phyloP scores from a whole-genome alignment of 2,888 invertebrate genomes.

The Oxyteleia sp. region DNA sequence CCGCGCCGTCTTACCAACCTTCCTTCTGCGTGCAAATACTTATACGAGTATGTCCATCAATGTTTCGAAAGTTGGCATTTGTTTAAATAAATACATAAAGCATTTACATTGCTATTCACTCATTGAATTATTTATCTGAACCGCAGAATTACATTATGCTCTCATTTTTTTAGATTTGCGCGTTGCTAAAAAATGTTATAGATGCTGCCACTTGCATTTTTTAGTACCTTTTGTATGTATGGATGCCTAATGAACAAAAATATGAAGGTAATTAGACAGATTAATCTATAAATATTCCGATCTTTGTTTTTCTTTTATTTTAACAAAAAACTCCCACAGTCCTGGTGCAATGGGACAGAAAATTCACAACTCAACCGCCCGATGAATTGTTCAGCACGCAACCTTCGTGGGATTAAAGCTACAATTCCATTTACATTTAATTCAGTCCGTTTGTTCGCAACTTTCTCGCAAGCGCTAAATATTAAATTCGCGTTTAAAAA shows the following conservation, averaged over 20 bases:
- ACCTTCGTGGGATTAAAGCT: slow-evolving; percentile 14
- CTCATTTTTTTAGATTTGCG: neutral
- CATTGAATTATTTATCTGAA: neutral
- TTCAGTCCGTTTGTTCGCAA: slow-evolving; percentile 17
- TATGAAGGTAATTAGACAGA: neutral
- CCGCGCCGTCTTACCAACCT: slow-evolving; percentile 41
- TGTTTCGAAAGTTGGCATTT: slow-evolving; percentile 72
- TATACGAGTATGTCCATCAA: slow-evolving; percentile 68
- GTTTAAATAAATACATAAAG: slow-evolving; percentile 72
- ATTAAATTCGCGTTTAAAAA: slow-evolving; percentile 26
- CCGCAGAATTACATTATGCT: neutral
- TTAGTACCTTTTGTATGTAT: neutral
- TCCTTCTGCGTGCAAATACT: slow-evolving; percentile 51
- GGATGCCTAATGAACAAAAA: neutral
- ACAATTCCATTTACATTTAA: slow-evolving; percentile 32
- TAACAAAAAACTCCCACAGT: too few relatives aligned
- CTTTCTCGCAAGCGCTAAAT: slow-evolving; percentile 20
- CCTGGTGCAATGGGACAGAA: slow-evolving; percentile 2
- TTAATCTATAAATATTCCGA: neutral
- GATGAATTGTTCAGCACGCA: slow-evolving; percentile 30
- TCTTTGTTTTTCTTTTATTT: too few relatives aligned
- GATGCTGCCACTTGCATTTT: neutral
- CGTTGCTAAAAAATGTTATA: neutral
- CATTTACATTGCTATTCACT: slow-evolving; percentile 40
- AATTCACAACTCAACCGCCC: neutral